Conservation (phyloP, 2,113 vertebrate species). For the Pampusana beccarii region DNA sequence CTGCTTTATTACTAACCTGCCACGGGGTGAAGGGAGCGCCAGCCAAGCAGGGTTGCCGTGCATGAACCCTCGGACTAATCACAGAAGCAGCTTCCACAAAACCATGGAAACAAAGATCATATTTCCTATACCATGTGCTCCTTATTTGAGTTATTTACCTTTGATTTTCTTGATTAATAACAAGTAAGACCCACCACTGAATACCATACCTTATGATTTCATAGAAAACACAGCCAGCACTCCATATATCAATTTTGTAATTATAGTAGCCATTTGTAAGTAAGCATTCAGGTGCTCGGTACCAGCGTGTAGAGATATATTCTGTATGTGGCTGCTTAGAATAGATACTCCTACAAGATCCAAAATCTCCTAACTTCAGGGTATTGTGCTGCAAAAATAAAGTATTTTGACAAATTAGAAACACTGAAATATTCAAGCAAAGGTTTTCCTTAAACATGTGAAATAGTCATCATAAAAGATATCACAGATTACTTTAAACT, state of each 20-base stretch:
- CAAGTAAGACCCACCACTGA: not conserved
- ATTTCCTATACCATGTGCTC: not conserved
- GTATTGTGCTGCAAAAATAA: conserved; percentile 78
- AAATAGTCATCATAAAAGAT: not conserved
- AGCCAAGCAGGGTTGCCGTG: not conserved
- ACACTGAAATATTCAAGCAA: not conserved
- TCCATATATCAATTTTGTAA: conserved; percentile 86
- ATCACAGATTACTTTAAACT: not conserved
- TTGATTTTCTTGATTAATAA: not conserved
- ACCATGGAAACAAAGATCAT: not conserved
- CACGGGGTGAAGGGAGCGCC: not conserved
- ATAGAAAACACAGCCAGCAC: conserved; percentile 86
- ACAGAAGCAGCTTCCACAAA: not conserved
- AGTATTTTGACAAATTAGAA: not conserved
- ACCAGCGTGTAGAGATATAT: conserved; percentile 88
- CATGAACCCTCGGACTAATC: not conserved
- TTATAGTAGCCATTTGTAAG: conserved; percentile 86
- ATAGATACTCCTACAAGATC: conserved; percentile 84
- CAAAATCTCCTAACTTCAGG: conserved; percentile 87
- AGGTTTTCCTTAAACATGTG: not conserved
- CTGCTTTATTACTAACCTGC: not conserved
- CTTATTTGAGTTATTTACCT: not conserved
- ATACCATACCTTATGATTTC: conserved; percentile 83
- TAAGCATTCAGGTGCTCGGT: conserved; percentile 87
- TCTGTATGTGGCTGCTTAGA: conserved; percentile 86